Evolutionary conservation across 2,888 invertebrate species (phyloP).

Genomic region (Eristalinus sepulchralis): DNA sequence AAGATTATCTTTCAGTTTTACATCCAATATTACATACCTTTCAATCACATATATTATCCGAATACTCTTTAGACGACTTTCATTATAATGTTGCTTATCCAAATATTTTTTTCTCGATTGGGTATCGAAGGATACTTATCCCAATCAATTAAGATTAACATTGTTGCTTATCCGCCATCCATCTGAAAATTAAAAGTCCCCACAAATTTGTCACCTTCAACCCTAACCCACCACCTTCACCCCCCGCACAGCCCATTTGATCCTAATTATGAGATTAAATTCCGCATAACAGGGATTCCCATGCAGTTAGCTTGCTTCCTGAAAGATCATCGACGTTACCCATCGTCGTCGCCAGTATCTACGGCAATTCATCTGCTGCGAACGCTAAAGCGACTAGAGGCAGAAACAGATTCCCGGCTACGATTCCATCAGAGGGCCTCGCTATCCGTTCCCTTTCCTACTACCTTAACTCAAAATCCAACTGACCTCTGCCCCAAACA

Average conservation of each 20-base stretch:
- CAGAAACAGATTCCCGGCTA: slow-evolving; percentile 21
- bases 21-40: no score
- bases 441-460: slow-evolving; percentile 63
- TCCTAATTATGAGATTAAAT: slow-evolving; percentile 60
- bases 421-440: slow-evolving; percentile 61
- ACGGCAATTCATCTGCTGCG: slow-evolving; percentile 32
- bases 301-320: slow-evolving; percentile 43
- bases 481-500: slow-evolving; percentile 60
- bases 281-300: slow-evolving; percentile 17
- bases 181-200: no score
- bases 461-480: slow-evolving; percentile 64
- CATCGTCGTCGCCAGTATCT: slow-evolving; percentile 12
- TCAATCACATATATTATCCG: no score
- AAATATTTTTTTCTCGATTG: no score
- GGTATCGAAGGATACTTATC: no score
- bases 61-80: no score
- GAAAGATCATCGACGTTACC: slow-evolving; percentile 42
- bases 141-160: no score
- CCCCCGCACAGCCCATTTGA: slow-evolving; percentile 8
- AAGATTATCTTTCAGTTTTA: no score
- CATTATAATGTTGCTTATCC: no score
- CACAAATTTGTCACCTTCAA: not conserved
- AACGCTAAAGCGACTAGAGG: not conserved
- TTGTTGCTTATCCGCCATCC: no score
- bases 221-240: not conserved